Percentiles rank a stretch among this genome's conserved stretches.
phyloP scores from a whole-genome alignment of 37 sponge, comb jelly and placozoan genomes.

The Ephydatia muelleri region DNA sequence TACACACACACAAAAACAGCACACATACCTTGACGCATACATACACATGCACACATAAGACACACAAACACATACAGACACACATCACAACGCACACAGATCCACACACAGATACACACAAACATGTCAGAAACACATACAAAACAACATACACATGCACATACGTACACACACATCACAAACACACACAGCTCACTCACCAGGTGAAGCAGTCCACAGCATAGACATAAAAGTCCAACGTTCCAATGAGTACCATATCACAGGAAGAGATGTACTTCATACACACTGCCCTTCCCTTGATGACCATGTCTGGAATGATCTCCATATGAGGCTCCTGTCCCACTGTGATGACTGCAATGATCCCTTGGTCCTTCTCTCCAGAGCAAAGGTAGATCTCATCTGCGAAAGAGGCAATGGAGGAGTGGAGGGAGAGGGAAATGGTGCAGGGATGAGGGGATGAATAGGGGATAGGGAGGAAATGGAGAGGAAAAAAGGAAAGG shows the following conservation, averaged over 20 bases:
- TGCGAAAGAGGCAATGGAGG: neutral
- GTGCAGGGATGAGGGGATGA: neutral
- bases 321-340: neutral
- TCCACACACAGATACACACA: too few relatives aligned
- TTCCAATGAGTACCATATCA: conserved; percentile 53
- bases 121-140: too few relatives aligned
- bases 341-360: conserved; percentile 7
- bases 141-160: too few relatives aligned
- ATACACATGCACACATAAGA: too few relatives aligned
- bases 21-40: too few relatives aligned
- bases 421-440: neutral
- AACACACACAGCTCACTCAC: neutral
- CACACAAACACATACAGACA: too few relatives aligned
- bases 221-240: conserved; percentile 56
- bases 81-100: too few relatives aligned
- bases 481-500: too few relatives aligned
- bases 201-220: conserved; percentile 37
- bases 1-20: too few relatives aligned
- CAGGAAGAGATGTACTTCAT: conserved; percentile 6
- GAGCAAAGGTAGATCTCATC: conserved; percentile 65
- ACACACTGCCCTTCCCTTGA: conserved; percentile 23
- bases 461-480: neutral
- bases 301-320: neutral
- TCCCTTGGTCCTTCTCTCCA: conserved; percentile 33
- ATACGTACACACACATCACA: too few relatives aligned